These are phyloP conservation scores for Conger conger DNA, from an alignment of 2,113 vertebrate species.

Conservation along the genomic window DNA sequence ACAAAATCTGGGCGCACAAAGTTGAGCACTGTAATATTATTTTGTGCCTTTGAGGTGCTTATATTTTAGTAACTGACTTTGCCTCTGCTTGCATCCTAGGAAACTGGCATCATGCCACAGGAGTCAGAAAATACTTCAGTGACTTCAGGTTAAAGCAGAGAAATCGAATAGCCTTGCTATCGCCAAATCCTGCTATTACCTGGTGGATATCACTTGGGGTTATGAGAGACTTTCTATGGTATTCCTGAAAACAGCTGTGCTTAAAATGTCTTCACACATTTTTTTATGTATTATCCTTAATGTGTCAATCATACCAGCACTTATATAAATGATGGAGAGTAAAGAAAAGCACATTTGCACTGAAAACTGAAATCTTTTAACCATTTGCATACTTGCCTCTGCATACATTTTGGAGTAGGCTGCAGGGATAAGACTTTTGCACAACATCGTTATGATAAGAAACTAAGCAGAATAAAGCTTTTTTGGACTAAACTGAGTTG, in stretches of 20 bases:
- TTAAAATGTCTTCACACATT: constrained; percentile 59
- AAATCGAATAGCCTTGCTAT: constrained; percentile 47
- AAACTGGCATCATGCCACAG: constrained; percentile 40
- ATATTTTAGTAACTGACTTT: constrained; percentile 55
- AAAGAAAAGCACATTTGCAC: background rate
- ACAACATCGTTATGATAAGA: too few relatives aligned
- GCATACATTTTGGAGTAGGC: background rate
- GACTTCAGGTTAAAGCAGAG: constrained; percentile 38
- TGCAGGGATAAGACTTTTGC: too few relatives aligned
- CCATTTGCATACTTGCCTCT: background rate
- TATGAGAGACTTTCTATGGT: constrained; percentile 48
- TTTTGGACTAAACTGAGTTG: too few relatives aligned
- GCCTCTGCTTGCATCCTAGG: constrained; percentile 49
- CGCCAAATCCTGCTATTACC: constrained; percentile 57
- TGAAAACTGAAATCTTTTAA: background rate
- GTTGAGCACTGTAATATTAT: constrained; percentile 38
- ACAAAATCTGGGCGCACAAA: constrained; percentile 42
- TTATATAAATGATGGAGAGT: background rate
- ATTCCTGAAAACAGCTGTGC: constrained; percentile 53
- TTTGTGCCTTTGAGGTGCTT: constrained; percentile 59
- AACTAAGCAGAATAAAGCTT: too few relatives aligned
- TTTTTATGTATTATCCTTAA: constrained; percentile 55
- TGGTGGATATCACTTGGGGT: constrained; percentile 59
- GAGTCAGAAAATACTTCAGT: constrained; percentile 37
- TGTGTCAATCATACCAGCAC: constrained; percentile 39